phyloP scores from a whole-genome alignment of 2,888 invertebrate genomes.

The Amorpha juglandis region DNA sequence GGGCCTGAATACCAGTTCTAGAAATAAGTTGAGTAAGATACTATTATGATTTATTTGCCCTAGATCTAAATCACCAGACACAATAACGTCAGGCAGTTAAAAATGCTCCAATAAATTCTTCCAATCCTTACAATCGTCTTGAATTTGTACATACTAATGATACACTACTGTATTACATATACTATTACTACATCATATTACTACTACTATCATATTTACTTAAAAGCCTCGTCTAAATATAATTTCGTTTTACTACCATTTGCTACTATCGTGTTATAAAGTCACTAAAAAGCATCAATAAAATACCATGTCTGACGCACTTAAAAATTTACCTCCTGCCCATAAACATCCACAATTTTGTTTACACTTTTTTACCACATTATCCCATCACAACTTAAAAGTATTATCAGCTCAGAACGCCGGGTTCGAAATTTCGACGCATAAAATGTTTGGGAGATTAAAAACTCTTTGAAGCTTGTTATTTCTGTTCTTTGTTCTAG shows the following conservation, averaged over 20 bases:
- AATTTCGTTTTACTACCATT: conserved; percentile 1
- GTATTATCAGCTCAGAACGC: conserved; percentile 53
- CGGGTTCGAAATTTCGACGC: conserved; percentile 9
- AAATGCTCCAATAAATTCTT: too few relatives aligned
- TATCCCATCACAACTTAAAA: conserved; percentile 7
- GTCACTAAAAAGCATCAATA: neutral
- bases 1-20: too few relatives aligned
- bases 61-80: too few relatives aligned
- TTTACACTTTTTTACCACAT: conserved; percentile 4
- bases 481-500: conserved; percentile 54
- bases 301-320: conserved; percentile 6
- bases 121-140: too few relatives aligned
- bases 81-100: too few relatives aligned
- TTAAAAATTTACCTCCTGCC: neutral
- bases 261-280: neutral
- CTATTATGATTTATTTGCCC: too few relatives aligned
- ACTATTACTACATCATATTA: too few relatives aligned
- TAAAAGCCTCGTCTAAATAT: neutral
- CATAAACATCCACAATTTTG: neutral
- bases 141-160: too few relatives aligned
- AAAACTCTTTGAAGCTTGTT: conserved; percentile 52
- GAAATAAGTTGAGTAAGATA: too few relatives aligned
- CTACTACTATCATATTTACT: neutral
- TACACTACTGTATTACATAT: too few relatives aligned
- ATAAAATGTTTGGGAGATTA: conserved; percentile 47